These are phyloP conservation scores for Zapornia atra DNA, from an alignment of 2,113 vertebrate genomes.

Conservation along the genomic window DNA sequence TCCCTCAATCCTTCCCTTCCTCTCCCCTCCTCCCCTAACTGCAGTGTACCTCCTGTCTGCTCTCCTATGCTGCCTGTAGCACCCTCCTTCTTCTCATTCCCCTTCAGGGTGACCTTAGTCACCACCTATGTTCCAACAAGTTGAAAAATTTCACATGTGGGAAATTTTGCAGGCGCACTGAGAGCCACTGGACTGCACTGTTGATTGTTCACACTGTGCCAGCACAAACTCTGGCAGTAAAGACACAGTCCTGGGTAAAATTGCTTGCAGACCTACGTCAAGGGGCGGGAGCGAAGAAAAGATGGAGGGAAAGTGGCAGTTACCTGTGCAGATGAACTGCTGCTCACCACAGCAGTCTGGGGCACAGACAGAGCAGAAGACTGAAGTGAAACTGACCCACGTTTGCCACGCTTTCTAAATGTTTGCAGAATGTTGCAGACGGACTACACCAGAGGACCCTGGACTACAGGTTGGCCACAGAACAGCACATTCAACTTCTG, in stretches of 20 bases:
- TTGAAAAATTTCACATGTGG: conserved; percentile 46
- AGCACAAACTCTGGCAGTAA: background rate
- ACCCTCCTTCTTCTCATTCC: conserved; percentile 1
- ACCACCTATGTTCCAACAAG: background rate
- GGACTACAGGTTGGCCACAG: background rate
- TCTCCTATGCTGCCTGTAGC: background rate
- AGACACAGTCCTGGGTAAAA: conserved; percentile 20
- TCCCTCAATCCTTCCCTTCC: background rate
- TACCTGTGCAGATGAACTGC: background rate
- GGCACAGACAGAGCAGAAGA: background rate
- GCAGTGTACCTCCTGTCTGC: background rate
- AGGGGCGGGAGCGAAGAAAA: background rate
- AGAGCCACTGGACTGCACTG: background rate
- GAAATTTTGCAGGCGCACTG: conserved; percentile 46
- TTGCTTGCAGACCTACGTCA: background rate
- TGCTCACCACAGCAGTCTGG: background rate
- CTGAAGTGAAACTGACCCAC: background rate
- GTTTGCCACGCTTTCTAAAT: background rate
- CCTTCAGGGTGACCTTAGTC: conserved; percentile 30
- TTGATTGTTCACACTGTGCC: conserved; percentile 36
- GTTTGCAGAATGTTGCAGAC: background rate
- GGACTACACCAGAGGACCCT: background rate
- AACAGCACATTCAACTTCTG: background rate
- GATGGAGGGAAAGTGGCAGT: background rate
- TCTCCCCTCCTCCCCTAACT: background rate